These are phyloP conservation scores for Adela reaumurella DNA, from an alignment of 2,888 invertebrate genomes.

Conservation along the genomic window DNA sequence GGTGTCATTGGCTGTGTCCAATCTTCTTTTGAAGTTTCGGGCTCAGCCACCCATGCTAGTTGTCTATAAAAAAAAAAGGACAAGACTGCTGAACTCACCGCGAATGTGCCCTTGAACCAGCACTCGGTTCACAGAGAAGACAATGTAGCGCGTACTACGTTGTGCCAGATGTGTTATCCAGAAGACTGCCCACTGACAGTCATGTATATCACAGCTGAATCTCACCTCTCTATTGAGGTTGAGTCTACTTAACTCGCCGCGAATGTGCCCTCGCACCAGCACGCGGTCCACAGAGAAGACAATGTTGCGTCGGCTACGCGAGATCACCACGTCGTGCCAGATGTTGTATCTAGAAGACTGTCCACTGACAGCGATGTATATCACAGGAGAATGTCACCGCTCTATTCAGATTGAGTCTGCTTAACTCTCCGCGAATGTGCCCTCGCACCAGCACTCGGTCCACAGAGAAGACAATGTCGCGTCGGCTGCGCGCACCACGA, in stretches of 20 bases:
- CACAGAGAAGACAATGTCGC: conserved; percentile 85
- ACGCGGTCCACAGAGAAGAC: conserved; percentile 95
- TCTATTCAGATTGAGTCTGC: conserved; percentile 71
- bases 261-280: conserved; percentile 75
- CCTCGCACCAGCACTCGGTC: conserved; percentile 87
- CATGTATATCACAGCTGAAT: too few relatives aligned
- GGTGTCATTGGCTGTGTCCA: too few relatives aligned
- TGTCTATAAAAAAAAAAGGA: too few relatives aligned
- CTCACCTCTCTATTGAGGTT: conserved; percentile 89
- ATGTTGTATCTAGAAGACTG: conserved; percentile 91
- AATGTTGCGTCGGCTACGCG: conserved; percentile 76
- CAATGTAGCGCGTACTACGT: conserved; percentile 81
- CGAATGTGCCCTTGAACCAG: conserved; percentile 78
- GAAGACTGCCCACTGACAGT: conserved; percentile 85
- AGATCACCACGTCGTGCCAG: conserved; percentile 95
- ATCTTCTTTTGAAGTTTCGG: too few relatives aligned
- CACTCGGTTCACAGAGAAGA: conserved; percentile 94
- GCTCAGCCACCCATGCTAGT: too few relatives aligned
- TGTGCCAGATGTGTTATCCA: conserved; percentile 98
- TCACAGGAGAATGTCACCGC: too few relatives aligned
- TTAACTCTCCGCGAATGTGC: conserved; percentile 86
- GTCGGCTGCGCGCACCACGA: conserved; percentile 67
- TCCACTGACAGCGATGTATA: conserved; percentile 90
- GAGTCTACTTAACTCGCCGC: conserved; percentile 86
- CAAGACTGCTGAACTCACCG: conserved; percentile 87